Base-by-base conservation (phyloP, 2,888 invertebrate genomes). In the Dryobotodes eremita region DNA sequence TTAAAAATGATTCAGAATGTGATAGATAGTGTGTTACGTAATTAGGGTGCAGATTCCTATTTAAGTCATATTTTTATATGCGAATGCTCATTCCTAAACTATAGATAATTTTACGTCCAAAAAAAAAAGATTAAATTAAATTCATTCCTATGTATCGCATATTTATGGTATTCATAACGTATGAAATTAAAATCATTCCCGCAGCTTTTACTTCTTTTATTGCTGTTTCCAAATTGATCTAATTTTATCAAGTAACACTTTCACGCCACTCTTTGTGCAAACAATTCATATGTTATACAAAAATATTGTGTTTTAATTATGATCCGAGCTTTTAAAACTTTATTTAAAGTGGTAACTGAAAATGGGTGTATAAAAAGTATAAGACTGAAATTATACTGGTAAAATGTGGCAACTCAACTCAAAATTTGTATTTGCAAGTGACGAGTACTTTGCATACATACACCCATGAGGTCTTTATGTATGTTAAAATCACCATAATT, bases 171-270 rank as follows among this genome's bases (percentile, higher is more conserved):
- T 46, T 42, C 6, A 26, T 70, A 70, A 31, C 71, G 17, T 57
- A n/a, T 48, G 10, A 36, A 71, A 59, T 15, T 20, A 26, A 50
- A 72, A 50, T 2, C 46, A 50, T 42, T 15, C 26, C 3, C 20
- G 6, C 2, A 4, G 8, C 11, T 11, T 50, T 57, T 53, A 17
- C 11, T 55, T 17, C 59, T 42, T 23, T 64, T 50, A 48, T 48
- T 36, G 23, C 26, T 48, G 4, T 61, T 62, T 57, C n/a, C 31
- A 72, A 71, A 55, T 57, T 62, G 10, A 50, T 42, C 61, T 50
- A n/a, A 77, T 79, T 69, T 75, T 36, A 50, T 57, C 11, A 50
- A 48, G 26, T 55, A 57, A 46, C 23, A 57, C 23, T 53, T 48
- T 57, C 55, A 42, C 46, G 8, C 17, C 11, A 42, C 4, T 53